phyloP scores from a whole-genome alignment of 2,797 vertebrate genomes.

The Clarias laeviceps region DNA sequence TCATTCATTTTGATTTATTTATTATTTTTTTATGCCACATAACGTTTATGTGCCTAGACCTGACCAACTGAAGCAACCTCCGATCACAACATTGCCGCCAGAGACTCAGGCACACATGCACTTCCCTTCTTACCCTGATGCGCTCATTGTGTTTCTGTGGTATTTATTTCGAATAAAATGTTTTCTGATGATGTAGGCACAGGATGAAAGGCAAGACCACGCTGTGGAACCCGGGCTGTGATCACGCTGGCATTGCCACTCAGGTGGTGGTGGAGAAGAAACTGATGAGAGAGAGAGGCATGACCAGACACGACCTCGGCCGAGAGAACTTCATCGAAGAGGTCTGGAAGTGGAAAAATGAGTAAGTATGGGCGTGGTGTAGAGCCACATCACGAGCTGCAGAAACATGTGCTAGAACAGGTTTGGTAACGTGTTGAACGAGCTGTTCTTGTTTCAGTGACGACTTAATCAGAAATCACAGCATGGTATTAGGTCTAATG shows the following conservation, averaged over 20 bases:
- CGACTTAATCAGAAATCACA: not conserved
- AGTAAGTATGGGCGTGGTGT: slow-evolving; percentile 73
- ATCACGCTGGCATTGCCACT: slow-evolving; percentile 92
- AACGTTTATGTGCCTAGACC: too few species aligned
- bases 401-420: not conserved
- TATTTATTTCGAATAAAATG: not conserved
- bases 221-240: slow-evolving; percentile 92
- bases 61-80: too few species aligned
- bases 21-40: too few species aligned
- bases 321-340: slow-evolving; percentile 83
- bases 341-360: slow-evolving; percentile 92
- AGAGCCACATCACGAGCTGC: too few species aligned
- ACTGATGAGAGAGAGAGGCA: slow-evolving; percentile 82
- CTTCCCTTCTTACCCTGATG: too few species aligned
- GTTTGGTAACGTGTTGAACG: not conserved
- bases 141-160: not conserved
- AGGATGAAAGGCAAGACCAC: slow-evolving; percentile 89
- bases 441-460: not conserved
- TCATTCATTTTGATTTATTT: too few species aligned
- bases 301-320: slow-evolving; percentile 87
- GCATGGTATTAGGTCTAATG: not conserved
- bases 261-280: slow-evolving; percentile 95
- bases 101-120: too few species aligned
- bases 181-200: slow-evolving; percentile 75
- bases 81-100: too few species aligned